Conservation (phyloP, 1,140 invertebrate species). For the Probaryconus sp. region DNA sequence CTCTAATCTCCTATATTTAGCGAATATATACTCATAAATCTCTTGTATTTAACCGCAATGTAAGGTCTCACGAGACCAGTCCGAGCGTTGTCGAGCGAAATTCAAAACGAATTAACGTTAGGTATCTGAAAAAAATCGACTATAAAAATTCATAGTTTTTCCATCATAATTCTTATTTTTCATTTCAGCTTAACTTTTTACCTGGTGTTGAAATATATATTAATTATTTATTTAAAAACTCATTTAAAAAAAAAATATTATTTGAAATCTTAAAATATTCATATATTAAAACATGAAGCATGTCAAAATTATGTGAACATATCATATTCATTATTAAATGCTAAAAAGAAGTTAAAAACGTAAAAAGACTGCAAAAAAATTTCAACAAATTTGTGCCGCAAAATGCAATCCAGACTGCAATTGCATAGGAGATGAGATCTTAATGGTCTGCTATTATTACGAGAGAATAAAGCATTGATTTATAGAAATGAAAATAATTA, state of each 20-base stretch:
- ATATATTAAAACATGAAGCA: no score
- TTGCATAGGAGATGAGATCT: constrained; percentile 28
- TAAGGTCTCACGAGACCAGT: constrained; percentile 25
- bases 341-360: not conserved
- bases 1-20: constrained; percentile 50
- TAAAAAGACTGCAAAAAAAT: constrained; percentile 10
- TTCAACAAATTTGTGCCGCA: constrained; percentile 8
- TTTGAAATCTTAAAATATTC: no score
- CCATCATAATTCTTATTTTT: not conserved
- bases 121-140: constrained; percentile 16
- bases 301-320: no score
- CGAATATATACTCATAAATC: constrained; percentile 48
- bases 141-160: constrained; percentile 33
- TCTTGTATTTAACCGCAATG: constrained; percentile 39
- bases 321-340: no score
- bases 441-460: constrained; percentile 23
- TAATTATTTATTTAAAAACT: no score
- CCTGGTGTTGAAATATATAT: no score
- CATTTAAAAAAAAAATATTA: no score
- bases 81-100: constrained; percentile 25
- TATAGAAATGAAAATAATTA: constrained; percentile 29
- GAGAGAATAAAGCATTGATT: constrained; percentile 19
- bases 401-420: constrained; percentile 31
- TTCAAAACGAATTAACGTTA: constrained; percentile 50
- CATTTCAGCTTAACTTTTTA: no score